A percentile compares a stretch with the other conserved stretches of the same genome.
These are phyloP conservation scores for Leptobrachium leishanense DNA, from an alignment of 2,113 vertebrate species.

Conservation along the genomic window DNA sequence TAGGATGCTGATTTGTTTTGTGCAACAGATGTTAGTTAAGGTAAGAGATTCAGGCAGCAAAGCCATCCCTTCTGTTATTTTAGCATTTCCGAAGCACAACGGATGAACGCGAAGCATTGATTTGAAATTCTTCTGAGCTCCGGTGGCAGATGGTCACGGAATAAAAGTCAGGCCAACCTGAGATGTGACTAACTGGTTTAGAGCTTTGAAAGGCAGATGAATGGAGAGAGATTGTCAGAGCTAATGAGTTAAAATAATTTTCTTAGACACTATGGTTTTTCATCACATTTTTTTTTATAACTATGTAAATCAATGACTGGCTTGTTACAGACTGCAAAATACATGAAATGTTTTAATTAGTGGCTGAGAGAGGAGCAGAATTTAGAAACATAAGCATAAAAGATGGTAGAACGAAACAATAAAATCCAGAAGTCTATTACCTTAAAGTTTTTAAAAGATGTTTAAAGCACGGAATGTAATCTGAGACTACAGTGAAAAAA, in stretches of 20 bases:
- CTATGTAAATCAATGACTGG: not conserved
- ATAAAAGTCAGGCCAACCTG: not conserved
- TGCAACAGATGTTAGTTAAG: slow-evolving; percentile 7
- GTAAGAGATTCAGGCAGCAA: slow-evolving; percentile 14
- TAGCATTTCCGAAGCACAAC: not conserved
- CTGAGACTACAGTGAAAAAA: too few relatives aligned
- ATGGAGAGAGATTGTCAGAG: not conserved
- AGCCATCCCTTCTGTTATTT: not conserved
- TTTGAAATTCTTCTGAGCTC: not conserved
- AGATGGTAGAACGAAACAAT: too few relatives aligned
- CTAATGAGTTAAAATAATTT: slow-evolving; percentile 6
- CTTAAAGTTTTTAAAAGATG: too few relatives aligned
- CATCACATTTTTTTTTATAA: not conserved
- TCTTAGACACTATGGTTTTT: not conserved
- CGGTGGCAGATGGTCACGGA: not conserved
- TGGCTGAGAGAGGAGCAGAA: not conserved
- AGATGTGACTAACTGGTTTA: not conserved
- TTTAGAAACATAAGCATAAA: too few relatives aligned
- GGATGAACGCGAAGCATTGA: not conserved
- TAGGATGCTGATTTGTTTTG: not conserved
- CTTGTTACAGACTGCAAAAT: not conserved
- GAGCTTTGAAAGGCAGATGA: slow-evolving; percentile 13
- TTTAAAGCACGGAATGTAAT: too few relatives aligned
- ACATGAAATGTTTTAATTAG: not conserved
- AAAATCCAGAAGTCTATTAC: too few relatives aligned